Conservation (phyloP, 2,113 vertebrate species). For the Sciurus niger region DNA sequence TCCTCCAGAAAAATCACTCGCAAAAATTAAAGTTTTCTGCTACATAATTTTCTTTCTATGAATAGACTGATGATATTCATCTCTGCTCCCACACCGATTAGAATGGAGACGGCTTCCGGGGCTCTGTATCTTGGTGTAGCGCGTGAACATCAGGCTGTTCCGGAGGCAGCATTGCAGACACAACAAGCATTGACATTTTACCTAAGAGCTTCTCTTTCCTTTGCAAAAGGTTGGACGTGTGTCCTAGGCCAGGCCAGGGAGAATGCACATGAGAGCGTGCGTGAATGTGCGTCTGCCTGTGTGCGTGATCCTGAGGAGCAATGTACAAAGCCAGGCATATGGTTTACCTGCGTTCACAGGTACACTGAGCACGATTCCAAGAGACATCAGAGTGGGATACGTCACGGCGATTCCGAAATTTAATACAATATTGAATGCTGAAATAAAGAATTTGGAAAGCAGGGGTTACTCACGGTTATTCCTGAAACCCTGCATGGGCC, state of each 20-base stretch:
- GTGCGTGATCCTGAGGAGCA: neutral
- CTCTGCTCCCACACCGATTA: neutral
- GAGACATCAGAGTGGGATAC: conserved; percentile 96
- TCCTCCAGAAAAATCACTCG: neutral
- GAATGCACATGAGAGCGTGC: neutral
- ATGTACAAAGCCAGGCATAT: neutral
- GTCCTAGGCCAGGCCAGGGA: neutral
- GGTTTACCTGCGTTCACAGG: conserved; percentile 97
- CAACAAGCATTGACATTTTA: neutral
- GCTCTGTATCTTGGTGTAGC: neutral
- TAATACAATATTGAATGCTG: conserved; percentile 98
- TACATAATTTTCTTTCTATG: neutral
- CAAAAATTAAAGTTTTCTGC: neutral
- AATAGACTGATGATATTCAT: neutral
- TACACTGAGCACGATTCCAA: conserved; percentile 97
- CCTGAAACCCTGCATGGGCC: too few species aligned
- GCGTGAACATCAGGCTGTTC: neutral
- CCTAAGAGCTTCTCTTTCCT: neutral
- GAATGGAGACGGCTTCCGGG: neutral
- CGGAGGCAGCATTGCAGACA: neutral
- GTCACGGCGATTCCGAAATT: conserved; percentile 98
- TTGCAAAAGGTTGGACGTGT: neutral
- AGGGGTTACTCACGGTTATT: neutral
- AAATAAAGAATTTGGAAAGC: conserved; percentile 73
- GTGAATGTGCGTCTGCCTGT: neutral